phyloP scores from a whole-genome alignment of 2,888 invertebrate genomes.

The Apantesis nais region DNA sequence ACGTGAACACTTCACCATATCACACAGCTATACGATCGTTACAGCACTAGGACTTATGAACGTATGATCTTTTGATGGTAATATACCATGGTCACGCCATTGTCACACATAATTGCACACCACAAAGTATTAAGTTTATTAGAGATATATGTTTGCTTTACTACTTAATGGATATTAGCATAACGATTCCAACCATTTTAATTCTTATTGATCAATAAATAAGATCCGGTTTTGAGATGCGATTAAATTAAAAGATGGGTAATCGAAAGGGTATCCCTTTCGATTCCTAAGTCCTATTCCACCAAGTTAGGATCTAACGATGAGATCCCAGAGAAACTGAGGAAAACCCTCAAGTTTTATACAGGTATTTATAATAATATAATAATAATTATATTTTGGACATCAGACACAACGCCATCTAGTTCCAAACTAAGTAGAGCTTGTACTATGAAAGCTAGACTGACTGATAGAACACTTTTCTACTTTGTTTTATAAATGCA shows the following conservation, averaged over 20 bases:
- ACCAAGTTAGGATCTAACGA: too few relatives aligned
- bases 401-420: too few relatives aligned
- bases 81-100: slow-evolving; percentile 50
- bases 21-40: slow-evolving; percentile 25
- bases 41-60: slow-evolving; percentile 27
- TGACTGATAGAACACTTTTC: too few relatives aligned
- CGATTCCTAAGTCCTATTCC: too few relatives aligned
- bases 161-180: slow-evolving; percentile 31
- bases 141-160: slow-evolving; percentile 9
- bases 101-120: slow-evolving; percentile 53
- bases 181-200: slow-evolving; percentile 28
- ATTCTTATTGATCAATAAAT: not conserved
- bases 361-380: too few relatives aligned
- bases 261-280: not conserved
- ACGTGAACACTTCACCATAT: slow-evolving; percentile 33
- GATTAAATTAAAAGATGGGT: not conserved
- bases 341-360: too few relatives aligned
- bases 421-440: too few relatives aligned
- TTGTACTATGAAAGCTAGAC: too few relatives aligned
- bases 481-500: too few relatives aligned
- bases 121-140: slow-evolving; percentile 29
- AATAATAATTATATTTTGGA: too few relatives aligned
- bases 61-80: slow-evolving; percentile 27
- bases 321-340: too few relatives aligned
- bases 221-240: slow-evolving; percentile 1